phyloP scores from a whole-genome alignment of 2,113 vertebrate genomes.

The Recurvirostra avosetta region DNA sequence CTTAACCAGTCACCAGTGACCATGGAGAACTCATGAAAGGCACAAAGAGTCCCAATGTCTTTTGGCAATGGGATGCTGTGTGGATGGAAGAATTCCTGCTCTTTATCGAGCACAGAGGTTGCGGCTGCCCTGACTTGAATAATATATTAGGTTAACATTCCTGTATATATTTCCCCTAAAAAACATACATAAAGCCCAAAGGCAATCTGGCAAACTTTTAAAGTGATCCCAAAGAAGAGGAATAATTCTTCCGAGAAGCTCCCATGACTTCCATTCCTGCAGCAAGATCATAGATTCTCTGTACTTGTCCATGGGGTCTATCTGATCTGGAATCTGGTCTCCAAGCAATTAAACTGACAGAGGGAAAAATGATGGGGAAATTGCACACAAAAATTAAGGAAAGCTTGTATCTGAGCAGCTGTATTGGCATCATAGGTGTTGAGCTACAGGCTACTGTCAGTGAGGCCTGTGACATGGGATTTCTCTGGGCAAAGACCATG shows the following conservation, averaged over 20 bases:
- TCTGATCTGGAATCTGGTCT: neutral
- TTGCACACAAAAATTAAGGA: neutral
- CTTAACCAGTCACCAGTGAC: neutral
- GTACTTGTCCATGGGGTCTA: neutral
- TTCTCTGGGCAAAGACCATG: constrained; percentile 3
- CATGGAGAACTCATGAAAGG: rapidly evolving
- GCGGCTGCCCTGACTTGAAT: neutral
- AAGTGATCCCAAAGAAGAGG: neutral
- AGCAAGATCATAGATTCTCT: neutral
- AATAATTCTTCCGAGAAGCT: neutral
- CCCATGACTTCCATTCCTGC: neutral
- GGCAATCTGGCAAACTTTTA: neutral
- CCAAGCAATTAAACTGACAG: constrained; percentile 20
- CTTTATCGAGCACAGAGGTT: neutral
- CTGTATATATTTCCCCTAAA: neutral
- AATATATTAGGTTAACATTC: neutral
- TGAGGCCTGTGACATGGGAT: neutral
- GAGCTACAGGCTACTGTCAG: neutral
- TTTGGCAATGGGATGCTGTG: rapidly evolving
- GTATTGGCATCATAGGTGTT: neutral
- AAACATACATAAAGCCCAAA: neutral
- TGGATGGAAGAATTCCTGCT: neutral
- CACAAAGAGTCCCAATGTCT: neutral
- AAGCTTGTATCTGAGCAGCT: neutral
- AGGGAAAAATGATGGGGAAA: neutral